Conservation (phyloP, 2,797 vertebrate genomes). For the Pseudochirops corinnae region DNA sequence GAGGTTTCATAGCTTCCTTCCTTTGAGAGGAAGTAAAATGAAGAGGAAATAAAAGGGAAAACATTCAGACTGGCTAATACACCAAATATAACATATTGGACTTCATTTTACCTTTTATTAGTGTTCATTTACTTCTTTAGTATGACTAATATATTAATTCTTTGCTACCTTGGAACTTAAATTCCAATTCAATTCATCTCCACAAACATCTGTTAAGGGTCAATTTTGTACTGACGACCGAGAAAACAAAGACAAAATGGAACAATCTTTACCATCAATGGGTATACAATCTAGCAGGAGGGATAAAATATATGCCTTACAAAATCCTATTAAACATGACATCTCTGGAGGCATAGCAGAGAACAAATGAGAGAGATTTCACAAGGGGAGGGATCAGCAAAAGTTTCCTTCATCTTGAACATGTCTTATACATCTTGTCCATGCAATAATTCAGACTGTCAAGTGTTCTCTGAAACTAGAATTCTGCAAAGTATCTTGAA, state of each 20-base stretch:
- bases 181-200: neutral
- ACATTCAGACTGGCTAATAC: neutral
- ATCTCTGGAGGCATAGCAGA: neutral
- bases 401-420: neutral
- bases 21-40: neutral
- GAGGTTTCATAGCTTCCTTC: neutral
- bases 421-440: neutral
- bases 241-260: neutral
- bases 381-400: neutral
- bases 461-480: neutral
- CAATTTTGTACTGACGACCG: neutral
- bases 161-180: neutral
- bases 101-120: neutral
- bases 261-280: neutral
- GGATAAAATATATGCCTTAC: neutral
- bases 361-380: neutral
- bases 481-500: neutral
- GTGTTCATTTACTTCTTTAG: neutral
- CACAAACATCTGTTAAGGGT: neutral
- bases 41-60: neutral
- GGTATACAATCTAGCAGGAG: neutral
- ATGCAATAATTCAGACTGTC: neutral
- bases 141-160: neutral
- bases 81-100: neutral
- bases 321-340: neutral